These are phyloP conservation scores for Pectinophora gossypiella DNA, from an alignment of 1,140 invertebrate genomes.

Conservation along the genomic window DNA sequence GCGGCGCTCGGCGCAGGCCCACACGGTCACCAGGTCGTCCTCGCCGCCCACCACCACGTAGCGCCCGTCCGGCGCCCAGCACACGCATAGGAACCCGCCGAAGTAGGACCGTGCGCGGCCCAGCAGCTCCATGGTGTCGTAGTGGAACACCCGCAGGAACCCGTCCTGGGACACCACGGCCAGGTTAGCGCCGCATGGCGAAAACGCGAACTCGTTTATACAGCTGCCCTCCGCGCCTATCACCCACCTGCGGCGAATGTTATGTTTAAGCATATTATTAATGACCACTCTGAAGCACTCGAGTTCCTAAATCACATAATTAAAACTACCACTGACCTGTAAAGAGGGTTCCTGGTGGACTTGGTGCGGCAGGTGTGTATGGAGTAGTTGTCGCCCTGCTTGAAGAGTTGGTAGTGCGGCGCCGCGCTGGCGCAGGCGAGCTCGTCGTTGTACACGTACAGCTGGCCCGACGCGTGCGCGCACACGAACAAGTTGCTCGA, in stretches of 20 bases:
- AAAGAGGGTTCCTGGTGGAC: constrained; percentile 95
- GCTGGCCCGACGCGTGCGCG: constrained; percentile 96
- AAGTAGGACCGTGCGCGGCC: constrained; percentile 96
- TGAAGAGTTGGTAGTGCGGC: constrained; percentile 96
- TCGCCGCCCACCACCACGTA: constrained; percentile 98
- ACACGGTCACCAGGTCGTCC: constrained; percentile 99
- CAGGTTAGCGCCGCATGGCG: constrained; percentile 93
- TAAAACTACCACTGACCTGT: constrained; percentile 52
- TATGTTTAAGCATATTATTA: too few relatives aligned
- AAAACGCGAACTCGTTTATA: constrained; percentile 98
- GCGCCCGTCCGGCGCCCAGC: constrained; percentile 97
- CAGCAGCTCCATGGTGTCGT: constrained; percentile 96
- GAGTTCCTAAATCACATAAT: background rate
- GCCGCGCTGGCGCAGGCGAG: constrained; percentile 88
- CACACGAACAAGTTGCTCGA: constrained; percentile 95
- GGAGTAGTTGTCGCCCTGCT: constrained; percentile 95
- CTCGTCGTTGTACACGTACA: constrained; percentile 99
- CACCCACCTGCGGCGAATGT: constrained; percentile 82
- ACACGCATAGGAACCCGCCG: constrained; percentile 95
- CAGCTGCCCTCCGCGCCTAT: constrained; percentile 89
- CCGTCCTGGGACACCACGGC: constrained; percentile 97
- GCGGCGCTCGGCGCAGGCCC: constrained; percentile 93
- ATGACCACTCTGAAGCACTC: too few relatives aligned
- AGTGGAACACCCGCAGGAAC: constrained; percentile 96
- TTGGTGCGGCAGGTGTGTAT: constrained; percentile 98